Conservation (phyloP, 92 coral and sea anemone species). For the Paramuricea clavata region DNA sequence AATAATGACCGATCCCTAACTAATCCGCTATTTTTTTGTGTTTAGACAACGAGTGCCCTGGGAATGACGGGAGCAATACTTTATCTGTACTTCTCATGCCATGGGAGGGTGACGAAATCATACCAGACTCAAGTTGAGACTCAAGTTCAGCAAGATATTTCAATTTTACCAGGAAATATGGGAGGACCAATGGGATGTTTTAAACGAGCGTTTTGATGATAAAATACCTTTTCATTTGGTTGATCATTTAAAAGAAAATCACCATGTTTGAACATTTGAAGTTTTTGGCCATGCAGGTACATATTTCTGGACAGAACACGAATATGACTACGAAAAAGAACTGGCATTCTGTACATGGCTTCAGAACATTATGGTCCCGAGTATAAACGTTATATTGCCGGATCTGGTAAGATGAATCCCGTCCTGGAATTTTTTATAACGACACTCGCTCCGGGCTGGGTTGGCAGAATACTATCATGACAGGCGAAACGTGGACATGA, state of each 20-base stretch:
- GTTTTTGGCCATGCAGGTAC: background rate
- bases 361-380: background rate
- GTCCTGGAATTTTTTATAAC: background rate
- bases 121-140: background rate
- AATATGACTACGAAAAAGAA: background rate
- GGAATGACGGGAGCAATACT: background rate
- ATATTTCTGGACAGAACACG: background rate
- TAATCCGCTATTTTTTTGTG: too few species aligned
- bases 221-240: background rate
- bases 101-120: background rate
- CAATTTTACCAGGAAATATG: background rate
- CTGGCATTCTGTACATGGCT: slow-evolving; percentile 2
- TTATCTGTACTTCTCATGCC: background rate
- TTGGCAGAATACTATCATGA: background rate
- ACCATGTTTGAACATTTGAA: background rate
- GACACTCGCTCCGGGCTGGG: slow-evolving; percentile 7
- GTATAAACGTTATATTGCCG: background rate
- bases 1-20: too few species aligned
- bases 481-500: too few species aligned
- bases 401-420: background rate
- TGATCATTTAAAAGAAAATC: background rate
- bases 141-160: background rate
- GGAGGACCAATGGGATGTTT: background rate
- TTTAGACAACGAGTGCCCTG: background rate
- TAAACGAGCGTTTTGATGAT: background rate